Percentiles rank a stretch among this genome's conserved stretches.
These are phyloP conservation scores for Drosophila putrida DNA, from an alignment of 2,888 invertebrate genomes.

Conservation along the genomic window DNA sequence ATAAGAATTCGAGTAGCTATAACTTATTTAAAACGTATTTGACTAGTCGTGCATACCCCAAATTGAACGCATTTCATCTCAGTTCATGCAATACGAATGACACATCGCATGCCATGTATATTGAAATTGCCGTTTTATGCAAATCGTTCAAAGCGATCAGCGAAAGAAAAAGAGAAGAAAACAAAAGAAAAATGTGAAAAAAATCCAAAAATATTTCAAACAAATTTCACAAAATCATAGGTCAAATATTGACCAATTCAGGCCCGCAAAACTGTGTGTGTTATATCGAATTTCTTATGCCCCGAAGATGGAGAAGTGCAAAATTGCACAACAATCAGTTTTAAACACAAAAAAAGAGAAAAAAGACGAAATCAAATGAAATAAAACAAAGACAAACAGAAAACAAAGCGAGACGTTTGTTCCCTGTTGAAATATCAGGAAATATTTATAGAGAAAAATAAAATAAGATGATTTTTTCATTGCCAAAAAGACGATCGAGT, in stretches of 20 bases:
- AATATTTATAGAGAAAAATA: slow-evolving; percentile 14
- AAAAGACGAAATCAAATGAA: slow-evolving; percentile 10
- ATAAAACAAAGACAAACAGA: slow-evolving; percentile 29
- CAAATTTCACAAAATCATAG: slow-evolving; percentile 61
- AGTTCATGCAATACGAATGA: slow-evolving; percentile 31
- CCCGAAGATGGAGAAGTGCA: slow-evolving; percentile 42
- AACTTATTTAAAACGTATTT: slow-evolving; percentile 4
- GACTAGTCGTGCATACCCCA: background rate
- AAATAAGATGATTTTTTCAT: slow-evolving; percentile 13
- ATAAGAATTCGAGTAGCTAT: background rate
- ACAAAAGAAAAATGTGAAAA: slow-evolving; percentile 23
- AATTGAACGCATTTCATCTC: slow-evolving; percentile 12
- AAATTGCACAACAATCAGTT: slow-evolving; percentile 67
- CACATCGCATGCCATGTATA: slow-evolving; percentile 34
- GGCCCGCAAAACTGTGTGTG: slow-evolving; percentile 24
- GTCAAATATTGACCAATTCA: slow-evolving; percentile 68
- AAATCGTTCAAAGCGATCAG: slow-evolving; percentile 43
- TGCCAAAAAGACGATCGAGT: slow-evolving; percentile 34
- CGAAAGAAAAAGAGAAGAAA: slow-evolving; percentile 6
- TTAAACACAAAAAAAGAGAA: background rate
- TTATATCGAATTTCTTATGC: slow-evolving; percentile 2
- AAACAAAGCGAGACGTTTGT: slow-evolving; percentile 34
- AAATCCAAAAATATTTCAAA: slow-evolving; percentile 44
- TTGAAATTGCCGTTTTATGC: slow-evolving; percentile 64
- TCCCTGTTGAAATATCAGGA: slow-evolving; percentile 26